Percentiles rank a stretch among this genome's conserved stretches.
Conservation (phyloP, 2,888 invertebrate genomes). For the Eupeodes latifasciatus region DNA sequence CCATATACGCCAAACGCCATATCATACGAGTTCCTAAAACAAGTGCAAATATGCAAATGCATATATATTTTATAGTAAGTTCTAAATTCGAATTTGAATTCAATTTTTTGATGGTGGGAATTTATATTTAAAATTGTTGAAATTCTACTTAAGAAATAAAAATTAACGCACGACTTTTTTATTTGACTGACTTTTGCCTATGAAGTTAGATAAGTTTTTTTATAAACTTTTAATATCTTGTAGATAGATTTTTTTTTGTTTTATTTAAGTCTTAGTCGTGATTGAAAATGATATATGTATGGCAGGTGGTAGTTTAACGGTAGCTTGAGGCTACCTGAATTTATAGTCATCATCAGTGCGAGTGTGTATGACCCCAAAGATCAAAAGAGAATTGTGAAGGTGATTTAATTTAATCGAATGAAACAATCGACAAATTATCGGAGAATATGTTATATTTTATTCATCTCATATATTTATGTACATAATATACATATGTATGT, state of each 20-base stretch:
- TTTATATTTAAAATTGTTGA: slow-evolving; percentile 52
- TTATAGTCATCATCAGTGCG: slow-evolving; percentile 23
- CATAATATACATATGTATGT: neutral
- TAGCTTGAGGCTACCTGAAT: slow-evolving; percentile 50
- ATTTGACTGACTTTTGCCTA: neutral
- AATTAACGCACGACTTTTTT: slow-evolving; percentile 64
- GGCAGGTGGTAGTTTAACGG: slow-evolving; percentile 72
- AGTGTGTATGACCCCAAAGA: slow-evolving; percentile 42
- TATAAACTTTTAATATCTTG: neutral
- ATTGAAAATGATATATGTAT: slow-evolving; percentile 54
- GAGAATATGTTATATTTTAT: slow-evolving; percentile 28
- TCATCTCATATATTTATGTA: neutral
- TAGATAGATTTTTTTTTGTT: slow-evolving; percentile 50
- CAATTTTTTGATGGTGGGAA: slow-evolving; percentile 45
- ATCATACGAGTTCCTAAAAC: neutral
- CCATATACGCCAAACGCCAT: neutral
- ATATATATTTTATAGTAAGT: slow-evolving; percentile 13
- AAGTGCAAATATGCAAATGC: slow-evolving; percentile 42
- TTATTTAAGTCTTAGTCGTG: slow-evolving; percentile 34
- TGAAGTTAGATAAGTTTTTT: no score
- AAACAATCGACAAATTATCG: slow-evolving; percentile 39
- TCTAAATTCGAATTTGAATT: neutral
- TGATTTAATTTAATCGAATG: slow-evolving; percentile 42
- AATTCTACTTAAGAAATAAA: slow-evolving; percentile 56
- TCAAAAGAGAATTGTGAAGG: slow-evolving; percentile 39